Conservation (phyloP, 2,888 invertebrate species). For the Dolichomitus sp. region DNA sequence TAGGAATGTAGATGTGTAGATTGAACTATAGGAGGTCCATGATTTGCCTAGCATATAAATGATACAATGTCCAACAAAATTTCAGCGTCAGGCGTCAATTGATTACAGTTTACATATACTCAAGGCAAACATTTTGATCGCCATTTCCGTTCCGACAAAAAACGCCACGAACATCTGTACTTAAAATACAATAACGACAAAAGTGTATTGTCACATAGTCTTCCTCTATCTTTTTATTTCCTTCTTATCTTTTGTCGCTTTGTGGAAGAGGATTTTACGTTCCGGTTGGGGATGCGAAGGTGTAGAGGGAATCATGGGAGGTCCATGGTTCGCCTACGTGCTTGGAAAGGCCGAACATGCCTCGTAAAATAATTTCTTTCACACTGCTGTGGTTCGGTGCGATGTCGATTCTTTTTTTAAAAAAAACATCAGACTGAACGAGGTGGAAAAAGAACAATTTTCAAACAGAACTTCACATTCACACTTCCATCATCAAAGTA, state of each 20-base stretch:
- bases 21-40: no score
- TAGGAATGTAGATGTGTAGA: no score
- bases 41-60: not conserved
- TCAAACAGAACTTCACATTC: slow-evolving; percentile 32
- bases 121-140: not conserved
- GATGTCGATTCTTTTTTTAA: slow-evolving; percentile 22
- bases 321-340: slow-evolving; percentile 66
- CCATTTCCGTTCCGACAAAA: not conserved
- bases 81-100: not conserved
- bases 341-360: slow-evolving; percentile 57
- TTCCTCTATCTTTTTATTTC: not conserved
- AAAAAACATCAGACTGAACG: slow-evolving; percentile 20
- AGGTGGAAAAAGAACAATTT: slow-evolving; percentile 15
- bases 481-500: slow-evolving; percentile 54
- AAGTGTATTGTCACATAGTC: slow-evolving; percentile 7
- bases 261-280: slow-evolving; percentile 17
- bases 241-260: not conserved
- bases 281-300: not conserved
- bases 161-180: not conserved
- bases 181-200: not conserved
- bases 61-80: not conserved
- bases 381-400: slow-evolving; percentile 1
- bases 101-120: not conserved
- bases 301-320: slow-evolving; percentile 14
- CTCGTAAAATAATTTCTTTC: slow-evolving; percentile 49